Evolutionary conservation across 2,113 vertebrate genomes (phyloP), one percentile per base, ranked within the genome.

Genomic region (Archilochus colubris): DNA sequence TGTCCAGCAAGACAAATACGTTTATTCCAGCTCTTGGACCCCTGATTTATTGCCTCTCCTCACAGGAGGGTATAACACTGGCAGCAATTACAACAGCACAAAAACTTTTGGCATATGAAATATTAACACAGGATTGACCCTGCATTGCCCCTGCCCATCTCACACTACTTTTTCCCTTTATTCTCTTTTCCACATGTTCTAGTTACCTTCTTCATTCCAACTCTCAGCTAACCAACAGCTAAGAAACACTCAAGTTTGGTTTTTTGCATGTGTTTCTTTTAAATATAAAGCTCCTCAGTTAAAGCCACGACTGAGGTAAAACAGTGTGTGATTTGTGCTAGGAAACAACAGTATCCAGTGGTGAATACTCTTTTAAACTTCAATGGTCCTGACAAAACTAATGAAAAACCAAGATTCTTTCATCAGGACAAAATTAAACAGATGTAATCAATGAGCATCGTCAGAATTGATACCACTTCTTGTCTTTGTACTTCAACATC

Each of bases 381-480:
- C 73, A 94, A 89, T 92, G 97, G 97, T 98, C 98, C 98, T 97
- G 97, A 95, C 97, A 97, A 98, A 98, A 97, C 83, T 91, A 97
- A 96, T 96, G 95, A 97, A 97, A 93, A 87, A 77, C 86, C 86
- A 92, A 94, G 75, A 97, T 91, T 83, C 96, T 94, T 96, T 96
- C 97, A 98, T 98, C 97, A 96, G 94, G 96, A 97, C 97, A 97
- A 98, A 97, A 97, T 94, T 84, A 97, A 90, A 97, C 31, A 89
- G 95, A 97, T 97, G 97, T 96, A 96, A 94, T 75, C 91, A 81
- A 96, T 94, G 95, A 91, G 70, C 61, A 15, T 91, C 86, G 98
- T 99, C 98, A 99, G 98, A 99, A 99, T 95, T 99, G 99, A 98
- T 99, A 99, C 99, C 99, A 99, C 96, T 99, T 99, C 97, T 99